Evolutionary conservation across 2,113 vertebrate species (phyloP).

Genomic region (Embiotoca jacksoni): DNA sequence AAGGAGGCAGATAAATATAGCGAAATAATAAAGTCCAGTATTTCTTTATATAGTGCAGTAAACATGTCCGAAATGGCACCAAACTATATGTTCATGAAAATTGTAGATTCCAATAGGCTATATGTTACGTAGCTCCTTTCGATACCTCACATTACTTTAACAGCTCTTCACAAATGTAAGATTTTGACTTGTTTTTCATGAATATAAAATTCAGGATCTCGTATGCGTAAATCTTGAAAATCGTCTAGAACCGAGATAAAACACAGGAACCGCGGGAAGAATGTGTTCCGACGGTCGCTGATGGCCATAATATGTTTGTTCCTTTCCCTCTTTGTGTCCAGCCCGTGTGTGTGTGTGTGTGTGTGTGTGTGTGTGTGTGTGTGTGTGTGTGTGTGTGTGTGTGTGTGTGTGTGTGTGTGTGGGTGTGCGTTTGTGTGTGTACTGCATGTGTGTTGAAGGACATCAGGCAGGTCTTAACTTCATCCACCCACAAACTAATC

Average conservation of each 20-base stretch:
- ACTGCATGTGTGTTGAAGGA: constrained; percentile 5
- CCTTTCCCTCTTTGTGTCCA: neutral
- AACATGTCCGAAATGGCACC: too few relatives aligned
- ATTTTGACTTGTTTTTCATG: too few relatives aligned
- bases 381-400: neutral
- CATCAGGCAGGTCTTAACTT: constrained; percentile 9
- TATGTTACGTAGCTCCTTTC: too few relatives aligned
- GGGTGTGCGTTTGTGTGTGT: neutral
- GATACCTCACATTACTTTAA: too few relatives aligned
- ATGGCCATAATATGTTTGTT: constrained; percentile 5
- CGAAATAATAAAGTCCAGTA: too few relatives aligned
- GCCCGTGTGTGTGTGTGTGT: neutral
- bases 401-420: too few relatives aligned
- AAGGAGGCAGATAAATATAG: too few relatives aligned
- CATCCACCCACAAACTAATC: constrained; percentile 15
- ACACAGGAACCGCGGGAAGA: neutral
- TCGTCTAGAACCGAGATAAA: constrained; percentile 8
- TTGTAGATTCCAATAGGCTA: too few relatives aligned
- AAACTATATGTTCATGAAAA: too few relatives aligned
- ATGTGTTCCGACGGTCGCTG: constrained; percentile 7
- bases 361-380: neutral
- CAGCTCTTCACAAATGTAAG: too few relatives aligned
- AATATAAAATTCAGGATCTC: too few relatives aligned
- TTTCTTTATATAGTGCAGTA: too few relatives aligned
- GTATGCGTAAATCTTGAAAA: neutral